Conservation (phyloP, 2,888 invertebrate genomes). For the Rhopalosiphum nymphaeae region DNA sequence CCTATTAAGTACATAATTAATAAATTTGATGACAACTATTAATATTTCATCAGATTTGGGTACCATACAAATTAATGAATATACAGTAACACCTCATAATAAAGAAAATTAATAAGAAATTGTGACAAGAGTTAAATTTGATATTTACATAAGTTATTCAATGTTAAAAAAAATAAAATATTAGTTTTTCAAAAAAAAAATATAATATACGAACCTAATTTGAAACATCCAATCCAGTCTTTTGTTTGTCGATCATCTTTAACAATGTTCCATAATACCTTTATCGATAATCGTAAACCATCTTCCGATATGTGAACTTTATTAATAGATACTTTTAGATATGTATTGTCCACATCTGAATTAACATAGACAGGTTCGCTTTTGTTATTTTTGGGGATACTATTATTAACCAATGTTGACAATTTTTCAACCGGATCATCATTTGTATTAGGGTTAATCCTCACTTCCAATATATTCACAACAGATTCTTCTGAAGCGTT, state of each 20-base stretch:
- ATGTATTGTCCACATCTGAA: slow-evolving; percentile 44
- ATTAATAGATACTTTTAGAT: slow-evolving; percentile 34
- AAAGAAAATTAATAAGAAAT: neutral
- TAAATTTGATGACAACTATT: neutral
- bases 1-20: neutral
- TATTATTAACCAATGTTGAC: slow-evolving; percentile 2
- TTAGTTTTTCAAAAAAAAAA: neutral
- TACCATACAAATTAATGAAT: neutral
- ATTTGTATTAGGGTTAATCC: slow-evolving; percentile 2
- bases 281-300: slow-evolving; percentile 49
- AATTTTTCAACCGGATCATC: slow-evolving; percentile 36
- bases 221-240: slow-evolving; percentile 67
- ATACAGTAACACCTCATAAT: neutral
- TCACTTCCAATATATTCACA: slow-evolving; percentile 24
- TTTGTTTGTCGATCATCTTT: slow-evolving; percentile 66
- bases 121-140: neutral
- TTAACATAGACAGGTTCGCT: slow-evolving; percentile 55
- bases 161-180: neutral
- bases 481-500: slow-evolving; percentile 1
- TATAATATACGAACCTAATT: slow-evolving; percentile 63
- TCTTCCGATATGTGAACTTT: slow-evolving; percentile 35
- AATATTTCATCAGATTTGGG: neutral
- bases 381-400: neutral
- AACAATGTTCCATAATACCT: slow-evolving; percentile 58
- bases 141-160: neutral